Evolutionary conservation across 2,888 invertebrate species (phyloP), one percentile per base, ranked within the genome.

Genomic region (Andricus curvator): DNA sequence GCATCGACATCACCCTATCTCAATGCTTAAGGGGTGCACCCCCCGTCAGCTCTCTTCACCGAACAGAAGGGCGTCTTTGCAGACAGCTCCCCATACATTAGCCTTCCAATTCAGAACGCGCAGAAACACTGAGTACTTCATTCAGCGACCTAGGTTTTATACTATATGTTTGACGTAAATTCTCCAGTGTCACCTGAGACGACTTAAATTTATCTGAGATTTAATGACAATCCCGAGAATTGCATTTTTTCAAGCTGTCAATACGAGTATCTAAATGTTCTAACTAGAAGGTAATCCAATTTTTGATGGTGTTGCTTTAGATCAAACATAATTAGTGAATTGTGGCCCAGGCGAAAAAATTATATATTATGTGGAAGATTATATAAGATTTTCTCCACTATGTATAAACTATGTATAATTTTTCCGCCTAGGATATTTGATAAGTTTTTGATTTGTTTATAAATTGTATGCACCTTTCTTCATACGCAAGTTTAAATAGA

Each of bases 1-100:
- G 85, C 76, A 80, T 81, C 86, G 85, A 85, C 88, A 84, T 87
- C 88, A 85, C 88, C 88, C 89, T 82, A 88, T 87, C 87, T 89
- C 88, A 83, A 85, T 86, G 84, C 86, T 82, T 70, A 77, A 82
- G 86, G 88, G 86, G 85, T 81, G 85, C 83, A 84, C 82, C 81
- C 79, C 85, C 88, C 88, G 85, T 85, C 83, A 83, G 81, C 81
- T 78, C 77, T 80, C 88, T 86, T 88, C 83, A 84, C 82, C 67
- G 83, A 84, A 81, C 81, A 86, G 82, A 82, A 86, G 85, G 86
- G 87, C 86, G 87, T 89, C 88, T 89, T 87, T 86, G 84, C 79
- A 62, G 77, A 74, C 78, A 80, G 76, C 86, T 84, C 86, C 85
- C 88, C 87, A 85, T 86, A 78, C 88, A 90, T 88, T 86, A 86